Base-by-base conservation (phyloP, 2,888 invertebrate species). In the Metalampra italica region DNA sequence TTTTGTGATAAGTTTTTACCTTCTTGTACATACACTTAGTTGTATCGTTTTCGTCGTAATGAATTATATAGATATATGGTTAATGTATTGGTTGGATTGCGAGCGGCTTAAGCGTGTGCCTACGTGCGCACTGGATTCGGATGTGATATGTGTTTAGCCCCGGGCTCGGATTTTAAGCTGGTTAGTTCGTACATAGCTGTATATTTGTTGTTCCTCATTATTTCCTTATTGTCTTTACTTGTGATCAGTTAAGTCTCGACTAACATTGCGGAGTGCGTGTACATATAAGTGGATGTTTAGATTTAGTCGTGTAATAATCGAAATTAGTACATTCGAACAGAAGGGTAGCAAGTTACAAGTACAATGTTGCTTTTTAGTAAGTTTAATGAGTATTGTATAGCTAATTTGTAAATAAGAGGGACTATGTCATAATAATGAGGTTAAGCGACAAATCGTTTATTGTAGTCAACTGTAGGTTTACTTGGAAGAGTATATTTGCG, bases 361-460 rank as follows among this genome's bases (percentile, higher is more conserved):
- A 88, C 89, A 88, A 87, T 84, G 83, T 86, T 86, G 85, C 84
- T 83, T 86, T 84, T 78, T 82, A 76, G 70, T 80, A 78, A 80
- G 80, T 85, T 78, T 81, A 77, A 82, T 62, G 64, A 74, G 75
- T 84, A 82, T 80, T 87, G 86, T 88, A 88, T 85, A 88, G 82
- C 71, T 62, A 82, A 85, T 79, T 77, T 89, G 89, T 89, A 89
- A 80, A 89, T 89, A 89, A 89, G 89, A 89, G 81, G 65, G 84
- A 88, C 37, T 88, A 79, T 87, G 86, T 84, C 89, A 88, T 88
- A 87, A 87, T 89, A 88, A 84, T 80, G 78, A 78, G 78, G 78
- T 80, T 86, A 84, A 87, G 82, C 79, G 82, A 83, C 78, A 86
- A 87, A 85, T 84, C 82, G 84, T 87, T 87, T 83, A 86, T 85